A percentile compares a stretch with the other conserved stretches of the same genome.
Conservation (phyloP, 2,888 invertebrate species). For the Therioaphis trifolii region DNA sequence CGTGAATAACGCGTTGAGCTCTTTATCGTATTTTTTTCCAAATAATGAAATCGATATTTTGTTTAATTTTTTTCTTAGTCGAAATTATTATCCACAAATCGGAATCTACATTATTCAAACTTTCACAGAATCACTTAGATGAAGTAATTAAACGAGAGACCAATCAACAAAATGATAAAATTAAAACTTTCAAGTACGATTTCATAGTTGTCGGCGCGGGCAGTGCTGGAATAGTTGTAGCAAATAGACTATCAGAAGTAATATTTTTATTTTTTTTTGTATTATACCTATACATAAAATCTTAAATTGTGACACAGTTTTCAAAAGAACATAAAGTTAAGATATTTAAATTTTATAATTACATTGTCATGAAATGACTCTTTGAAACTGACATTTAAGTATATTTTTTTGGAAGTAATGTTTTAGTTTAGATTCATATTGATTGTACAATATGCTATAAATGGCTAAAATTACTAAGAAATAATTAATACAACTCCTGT, state of each 20-base stretch:
- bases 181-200: slow-evolving; percentile 9
- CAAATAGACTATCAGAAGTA: slow-evolving; percentile 48
- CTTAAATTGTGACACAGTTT: too few relatives aligned
- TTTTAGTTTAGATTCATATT: too few relatives aligned
- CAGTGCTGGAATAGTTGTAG: slow-evolving; percentile 48
- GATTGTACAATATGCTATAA: too few relatives aligned
- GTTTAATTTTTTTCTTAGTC: neutral
- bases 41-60: slow-evolving; percentile 14
- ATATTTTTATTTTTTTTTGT: neutral
- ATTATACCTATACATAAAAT: neutral
- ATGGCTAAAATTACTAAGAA: too few relatives aligned
- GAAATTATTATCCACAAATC: neutral
- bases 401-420: too few relatives aligned
- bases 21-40: neutral
- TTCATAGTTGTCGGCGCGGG: slow-evolving; percentile 52
- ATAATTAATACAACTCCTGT: too few relatives aligned
- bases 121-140: neutral
- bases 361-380: too few relatives aligned
- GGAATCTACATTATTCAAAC: neutral
- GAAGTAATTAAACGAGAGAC: neutral
- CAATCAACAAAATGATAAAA: neutral
- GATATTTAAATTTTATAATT: too few relatives aligned
- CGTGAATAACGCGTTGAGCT: neutral
- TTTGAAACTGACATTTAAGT: too few relatives aligned
- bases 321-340: too few relatives aligned